Conservation (phyloP, 2,797 vertebrate species). For the Emys orbicularis region DNA sequence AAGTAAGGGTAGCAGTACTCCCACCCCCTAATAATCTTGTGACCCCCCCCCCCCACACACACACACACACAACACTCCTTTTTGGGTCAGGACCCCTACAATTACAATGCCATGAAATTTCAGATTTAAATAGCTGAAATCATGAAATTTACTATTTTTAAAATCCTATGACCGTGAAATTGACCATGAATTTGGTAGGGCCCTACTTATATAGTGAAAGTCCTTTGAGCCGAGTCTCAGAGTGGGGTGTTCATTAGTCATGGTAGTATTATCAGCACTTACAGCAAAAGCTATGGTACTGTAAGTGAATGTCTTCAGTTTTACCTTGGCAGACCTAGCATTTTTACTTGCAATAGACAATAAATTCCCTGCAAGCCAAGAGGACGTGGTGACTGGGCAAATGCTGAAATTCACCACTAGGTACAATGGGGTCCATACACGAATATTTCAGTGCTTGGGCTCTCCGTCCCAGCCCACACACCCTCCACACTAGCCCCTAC, state of each 20-base stretch:
- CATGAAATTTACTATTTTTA: too few species aligned
- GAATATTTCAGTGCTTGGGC: background rate
- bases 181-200: too few species aligned
- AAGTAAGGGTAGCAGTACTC: too few species aligned
- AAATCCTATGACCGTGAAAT: too few species aligned
- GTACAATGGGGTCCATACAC: rapidly evolving
- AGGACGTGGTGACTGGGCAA: background rate
- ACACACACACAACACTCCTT: too few species aligned
- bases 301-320: background rate
- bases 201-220: too few species aligned
- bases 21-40: too few species aligned
- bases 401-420: background rate
- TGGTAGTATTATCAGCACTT: rapidly evolving
- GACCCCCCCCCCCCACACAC: rapidly evolving
- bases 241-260: background rate
- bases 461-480: background rate
- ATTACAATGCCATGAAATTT: too few species aligned
- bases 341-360: background rate
- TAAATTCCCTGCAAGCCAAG: background rate
- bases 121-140: too few species aligned
- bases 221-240: background rate
- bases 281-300: background rate
- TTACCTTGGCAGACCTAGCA: background rate
- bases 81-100: too few species aligned
- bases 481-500: background rate